phyloP scores from a whole-genome alignment of 2,113 vertebrate species.

The Rhombomys opimus region DNA sequence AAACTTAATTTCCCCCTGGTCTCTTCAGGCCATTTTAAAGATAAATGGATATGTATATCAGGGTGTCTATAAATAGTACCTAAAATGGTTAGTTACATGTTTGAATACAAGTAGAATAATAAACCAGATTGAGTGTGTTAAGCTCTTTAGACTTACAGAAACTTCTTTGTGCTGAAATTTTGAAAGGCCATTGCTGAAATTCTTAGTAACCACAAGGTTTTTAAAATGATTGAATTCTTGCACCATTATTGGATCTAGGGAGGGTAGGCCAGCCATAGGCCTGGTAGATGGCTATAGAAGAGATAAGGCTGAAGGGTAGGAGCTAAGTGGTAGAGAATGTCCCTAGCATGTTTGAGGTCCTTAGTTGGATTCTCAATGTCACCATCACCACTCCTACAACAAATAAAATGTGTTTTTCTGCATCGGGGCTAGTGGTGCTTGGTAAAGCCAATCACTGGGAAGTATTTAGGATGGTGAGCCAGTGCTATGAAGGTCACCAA shows the following conservation, averaged over 20 bases:
- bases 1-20: not conserved
- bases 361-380: not conserved
- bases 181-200: not conserved
- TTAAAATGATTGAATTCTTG: conserved; percentile 14
- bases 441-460: not conserved
- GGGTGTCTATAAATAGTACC: not conserved
- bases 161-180: not conserved
- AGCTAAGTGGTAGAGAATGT: not conserved
- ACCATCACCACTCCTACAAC: too few species aligned
- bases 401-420: not conserved
- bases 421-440: not conserved
- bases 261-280: not conserved
- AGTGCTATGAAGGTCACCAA: not conserved
- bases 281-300: not conserved
- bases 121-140: conserved; percentile 18
- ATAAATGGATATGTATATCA: not conserved
- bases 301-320: not conserved
- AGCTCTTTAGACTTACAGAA: not conserved
- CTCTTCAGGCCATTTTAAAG: not conserved
- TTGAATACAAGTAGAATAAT: not conserved
- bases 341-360: too few species aligned
- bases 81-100: not conserved
- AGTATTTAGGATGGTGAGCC: not conserved
- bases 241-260: not conserved
- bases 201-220: conserved; percentile 35